Evolutionary conservation across 2,888 invertebrate species (phyloP).

Genomic region (Tetropium fuscum): DNA sequence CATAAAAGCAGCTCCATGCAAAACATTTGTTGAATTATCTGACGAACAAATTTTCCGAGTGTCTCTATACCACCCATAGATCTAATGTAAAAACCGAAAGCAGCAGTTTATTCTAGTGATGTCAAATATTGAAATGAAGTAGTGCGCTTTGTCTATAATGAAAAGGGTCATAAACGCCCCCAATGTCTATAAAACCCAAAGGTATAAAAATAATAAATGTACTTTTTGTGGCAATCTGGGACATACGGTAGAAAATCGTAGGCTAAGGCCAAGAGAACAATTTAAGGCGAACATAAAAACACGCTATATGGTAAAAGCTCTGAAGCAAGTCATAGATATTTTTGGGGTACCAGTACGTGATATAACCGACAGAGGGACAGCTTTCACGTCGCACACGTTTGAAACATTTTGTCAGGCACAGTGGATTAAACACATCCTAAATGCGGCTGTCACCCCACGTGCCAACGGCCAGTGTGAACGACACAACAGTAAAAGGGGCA

Average conservation of each 20-base stretch:
- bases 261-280: neutral
- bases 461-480: conserved; percentile 33
- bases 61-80: neutral
- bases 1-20: neutral
- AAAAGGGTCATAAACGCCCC: neutral
- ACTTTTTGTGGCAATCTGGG: neutral
- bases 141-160: neutral
- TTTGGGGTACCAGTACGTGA: conserved; percentile 12
- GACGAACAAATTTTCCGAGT: conserved; percentile 4
- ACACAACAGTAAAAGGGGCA: conserved; percentile 19
- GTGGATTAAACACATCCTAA: conserved; percentile 15
- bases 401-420: conserved; percentile 3
- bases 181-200: conserved; percentile 4
- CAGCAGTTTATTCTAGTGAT: neutral
- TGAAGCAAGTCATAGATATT: neutral
- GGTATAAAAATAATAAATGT: neutral
- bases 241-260: neutral
- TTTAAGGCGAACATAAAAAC: neutral
- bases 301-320: neutral
- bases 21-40: conserved; percentile 6
- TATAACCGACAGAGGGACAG: neutral
- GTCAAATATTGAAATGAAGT: neutral
- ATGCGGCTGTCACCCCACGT: conserved; percentile 12
- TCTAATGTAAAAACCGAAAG: neutral
- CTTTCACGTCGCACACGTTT: conserved; percentile 7